Conservation (phyloP, 2,113 vertebrate genomes). For the Electrona antarctica region DNA sequence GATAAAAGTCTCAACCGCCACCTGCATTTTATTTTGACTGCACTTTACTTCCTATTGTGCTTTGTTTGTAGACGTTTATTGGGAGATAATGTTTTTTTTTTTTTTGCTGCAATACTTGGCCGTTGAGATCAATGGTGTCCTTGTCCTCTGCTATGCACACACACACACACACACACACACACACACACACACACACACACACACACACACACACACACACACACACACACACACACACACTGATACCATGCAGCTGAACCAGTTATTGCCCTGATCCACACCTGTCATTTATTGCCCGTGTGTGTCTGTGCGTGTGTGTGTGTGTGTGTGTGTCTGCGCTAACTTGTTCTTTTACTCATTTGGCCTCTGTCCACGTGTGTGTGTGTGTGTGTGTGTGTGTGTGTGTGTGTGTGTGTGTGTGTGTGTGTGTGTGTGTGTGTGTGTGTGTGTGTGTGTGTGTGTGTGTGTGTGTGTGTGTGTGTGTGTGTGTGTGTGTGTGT, state of each 20-base stretch:
- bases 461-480: conserved; percentile 27
- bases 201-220: too few species aligned
- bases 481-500: conserved; percentile 17
- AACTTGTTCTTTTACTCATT: conserved; percentile 40
- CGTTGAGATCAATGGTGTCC: conserved; percentile 51
- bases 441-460: conserved; percentile 27
- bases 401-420: conserved; percentile 27
- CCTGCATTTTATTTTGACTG: too few species aligned
- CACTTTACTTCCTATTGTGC: too few species aligned
- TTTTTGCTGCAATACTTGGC: conserved; percentile 26
- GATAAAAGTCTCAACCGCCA: conserved; percentile 44
- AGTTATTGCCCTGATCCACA: background rate
- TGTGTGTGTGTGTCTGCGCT: background rate
- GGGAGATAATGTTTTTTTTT: background rate
- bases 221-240: too few species aligned
- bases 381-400: conserved; percentile 25
- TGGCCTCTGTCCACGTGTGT: conserved; percentile 37
- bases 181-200: too few species aligned
- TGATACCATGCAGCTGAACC: too few species aligned
- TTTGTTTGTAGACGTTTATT: too few species aligned
- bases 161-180: too few species aligned
- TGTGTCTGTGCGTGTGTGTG: background rate
- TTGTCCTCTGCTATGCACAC: conserved; percentile 36
- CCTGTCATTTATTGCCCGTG: background rate
- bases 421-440: conserved; percentile 27